Evolutionary conservation across 1,140 invertebrate species (phyloP).

Genomic region (Bemisia tabaci): DNA sequence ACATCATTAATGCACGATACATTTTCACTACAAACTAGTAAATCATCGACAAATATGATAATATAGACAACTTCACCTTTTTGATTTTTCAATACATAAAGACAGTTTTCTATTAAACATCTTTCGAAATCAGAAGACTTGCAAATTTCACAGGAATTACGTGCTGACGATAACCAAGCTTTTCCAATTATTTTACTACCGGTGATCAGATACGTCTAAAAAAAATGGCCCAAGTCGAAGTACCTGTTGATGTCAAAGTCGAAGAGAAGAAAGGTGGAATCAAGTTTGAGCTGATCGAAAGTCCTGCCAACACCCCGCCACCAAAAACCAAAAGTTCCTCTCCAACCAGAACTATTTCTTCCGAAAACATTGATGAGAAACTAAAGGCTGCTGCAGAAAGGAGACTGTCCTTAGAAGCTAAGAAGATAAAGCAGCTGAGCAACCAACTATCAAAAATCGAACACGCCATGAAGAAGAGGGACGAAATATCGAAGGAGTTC

Average conservation of each 20-base stretch:
- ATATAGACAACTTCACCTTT: too few species aligned
- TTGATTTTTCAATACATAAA: too few species aligned
- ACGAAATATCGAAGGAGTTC: neutral
- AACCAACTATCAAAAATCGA: neutral
- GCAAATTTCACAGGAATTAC: too few species aligned
- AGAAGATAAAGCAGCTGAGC: neutral
- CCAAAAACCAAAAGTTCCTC: conserved; percentile 45
- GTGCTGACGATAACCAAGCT: too few species aligned
- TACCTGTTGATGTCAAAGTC: conserved; percentile 8
- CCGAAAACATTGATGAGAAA: conserved; percentile 78
- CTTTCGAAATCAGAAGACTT: too few species aligned
- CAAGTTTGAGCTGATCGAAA: conserved; percentile 84
- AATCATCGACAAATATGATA: too few species aligned
- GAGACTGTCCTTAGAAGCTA: conserved; percentile 37
- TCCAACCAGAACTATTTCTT: conserved; percentile 43
- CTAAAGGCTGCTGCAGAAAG: conserved; percentile 81
- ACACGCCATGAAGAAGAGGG: neutral
- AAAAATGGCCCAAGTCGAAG: too few species aligned
- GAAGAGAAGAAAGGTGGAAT: conserved; percentile 78
- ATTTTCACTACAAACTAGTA: too few species aligned
- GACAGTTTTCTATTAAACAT: too few species aligned
- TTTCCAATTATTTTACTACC: too few species aligned
- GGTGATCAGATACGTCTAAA: too few species aligned
- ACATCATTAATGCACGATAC: too few species aligned
- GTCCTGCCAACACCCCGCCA: conserved; percentile 49